Conservation (phyloP, 2,797 vertebrate species). For the Hipposideros larvatus region DNA sequence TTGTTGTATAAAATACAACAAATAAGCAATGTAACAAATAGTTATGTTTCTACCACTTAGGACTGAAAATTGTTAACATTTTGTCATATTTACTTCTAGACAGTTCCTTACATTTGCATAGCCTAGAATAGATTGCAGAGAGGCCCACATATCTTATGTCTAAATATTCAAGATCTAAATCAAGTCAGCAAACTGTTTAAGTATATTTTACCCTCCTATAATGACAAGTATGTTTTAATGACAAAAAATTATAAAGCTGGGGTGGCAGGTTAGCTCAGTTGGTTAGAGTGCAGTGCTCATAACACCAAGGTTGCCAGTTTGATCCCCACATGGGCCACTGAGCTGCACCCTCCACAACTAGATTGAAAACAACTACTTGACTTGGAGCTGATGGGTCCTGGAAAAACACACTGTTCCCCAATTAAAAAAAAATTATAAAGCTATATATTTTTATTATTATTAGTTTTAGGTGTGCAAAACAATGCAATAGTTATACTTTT, state of each 20-base stretch:
- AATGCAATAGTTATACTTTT: too few species aligned
- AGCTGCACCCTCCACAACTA: too few species aligned
- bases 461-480: too few species aligned
- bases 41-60: background rate
- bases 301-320: too few species aligned
- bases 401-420: too few species aligned
- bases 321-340: too few species aligned
- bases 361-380: too few species aligned
- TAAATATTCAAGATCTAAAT: conserved; percentile 16
- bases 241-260: background rate
- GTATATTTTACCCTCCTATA: background rate
- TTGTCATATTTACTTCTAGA: background rate
- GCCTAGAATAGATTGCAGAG: background rate
- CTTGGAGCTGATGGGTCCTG: too few species aligned
- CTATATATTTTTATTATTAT: too few species aligned
- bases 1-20: background rate
- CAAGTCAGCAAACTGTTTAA: background rate
- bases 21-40: background rate
- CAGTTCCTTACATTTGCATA: background rate
- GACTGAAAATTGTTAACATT: conserved; percentile 16
- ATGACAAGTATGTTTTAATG: background rate
- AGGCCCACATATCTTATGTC: background rate
- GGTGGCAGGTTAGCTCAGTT: too few species aligned
- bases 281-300: too few species aligned
- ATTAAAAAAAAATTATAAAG: too few species aligned